Conservation (phyloP, 2,113 vertebrate species). For the Lamprotornis superbus region DNA sequence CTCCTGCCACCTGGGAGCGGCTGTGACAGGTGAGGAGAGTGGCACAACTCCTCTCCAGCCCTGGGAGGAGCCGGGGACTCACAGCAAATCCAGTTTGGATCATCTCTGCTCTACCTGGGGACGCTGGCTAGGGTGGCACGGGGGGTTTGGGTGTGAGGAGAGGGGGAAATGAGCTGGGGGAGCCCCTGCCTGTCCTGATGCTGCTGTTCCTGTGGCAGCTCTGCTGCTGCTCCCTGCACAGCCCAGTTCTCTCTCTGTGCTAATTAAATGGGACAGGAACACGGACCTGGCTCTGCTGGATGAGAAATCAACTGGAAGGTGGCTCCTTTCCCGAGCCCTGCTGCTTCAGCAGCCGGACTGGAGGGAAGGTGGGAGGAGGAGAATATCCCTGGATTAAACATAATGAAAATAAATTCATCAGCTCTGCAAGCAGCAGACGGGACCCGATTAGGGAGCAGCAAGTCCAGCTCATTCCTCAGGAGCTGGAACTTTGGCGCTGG, state of each 20-base stretch:
- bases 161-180: not conserved
- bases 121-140: fast-evolving
- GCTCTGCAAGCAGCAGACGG: not conserved
- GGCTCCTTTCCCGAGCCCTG: slow-evolving; percentile 1
- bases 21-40: not conserved
- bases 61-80: not conserved
- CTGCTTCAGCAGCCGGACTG: not conserved
- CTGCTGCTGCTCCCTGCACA: not conserved
- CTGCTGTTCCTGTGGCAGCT: not conserved
- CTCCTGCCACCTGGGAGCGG: slow-evolving; percentile 18
- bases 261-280: slow-evolving; percentile 63
- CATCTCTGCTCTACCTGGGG: not conserved
- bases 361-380: not conserved
- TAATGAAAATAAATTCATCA: slow-evolving; percentile 60
- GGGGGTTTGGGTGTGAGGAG: not conserved
- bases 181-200: not conserved
- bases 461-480: not conserved
- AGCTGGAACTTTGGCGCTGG: not conserved
- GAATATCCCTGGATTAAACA: not conserved
- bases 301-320: slow-evolving; percentile 50
- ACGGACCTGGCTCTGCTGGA: not conserved
- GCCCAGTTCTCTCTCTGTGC: not conserved
- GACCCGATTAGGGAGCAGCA: not conserved
- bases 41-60: not conserved
- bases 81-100: not conserved